These are phyloP conservation scores for Xerus inauris DNA, from an alignment of 2,113 vertebrate species.

Conservation along the genomic window DNA sequence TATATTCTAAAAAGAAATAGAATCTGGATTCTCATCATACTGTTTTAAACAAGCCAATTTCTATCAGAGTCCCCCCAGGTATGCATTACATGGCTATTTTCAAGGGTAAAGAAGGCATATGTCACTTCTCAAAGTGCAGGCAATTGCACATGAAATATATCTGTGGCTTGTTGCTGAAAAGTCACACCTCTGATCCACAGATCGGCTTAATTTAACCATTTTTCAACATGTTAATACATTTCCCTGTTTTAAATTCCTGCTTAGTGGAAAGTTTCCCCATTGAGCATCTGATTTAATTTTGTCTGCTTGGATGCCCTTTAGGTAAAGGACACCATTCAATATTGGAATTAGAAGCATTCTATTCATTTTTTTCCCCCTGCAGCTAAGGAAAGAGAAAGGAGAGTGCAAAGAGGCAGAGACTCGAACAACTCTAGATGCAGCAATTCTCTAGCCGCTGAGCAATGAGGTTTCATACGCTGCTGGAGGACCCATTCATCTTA, in stretches of 20 bases:
- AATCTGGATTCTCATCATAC: constrained; percentile 37
- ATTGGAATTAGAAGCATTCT: constrained; percentile 77
- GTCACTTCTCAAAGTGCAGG: constrained; percentile 65
- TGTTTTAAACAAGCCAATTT: constrained; percentile 60
- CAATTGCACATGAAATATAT: constrained; percentile 78
- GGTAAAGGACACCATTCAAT: constrained; percentile 78
- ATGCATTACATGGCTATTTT: constrained; percentile 53
- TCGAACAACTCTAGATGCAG: constrained; percentile 76
- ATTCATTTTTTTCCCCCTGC: constrained; percentile 73
- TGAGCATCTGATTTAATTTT: constrained; percentile 80
- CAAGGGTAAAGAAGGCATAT: constrained; percentile 75
- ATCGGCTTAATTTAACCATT: constrained; percentile 72
- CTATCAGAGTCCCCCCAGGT: constrained; percentile 27
- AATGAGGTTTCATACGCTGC: constrained; percentile 81
- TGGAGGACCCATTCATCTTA: constrained; percentile 86
- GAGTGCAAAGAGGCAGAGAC: constrained; percentile 74
- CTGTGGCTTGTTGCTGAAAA: constrained; percentile 70
- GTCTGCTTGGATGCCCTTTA: constrained; percentile 80
- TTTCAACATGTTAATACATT: constrained; percentile 75
- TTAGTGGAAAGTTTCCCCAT: constrained; percentile 71
- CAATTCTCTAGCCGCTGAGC: constrained; percentile 79
- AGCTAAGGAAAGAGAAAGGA: constrained; percentile 73
- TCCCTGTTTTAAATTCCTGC: constrained; percentile 74
- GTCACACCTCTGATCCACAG: constrained; percentile 69
- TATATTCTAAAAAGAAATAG: constrained; percentile 46